Conservation (phyloP, 2,113 vertebrate genomes). For the Calyptommatus sinebrachiatus region DNA sequence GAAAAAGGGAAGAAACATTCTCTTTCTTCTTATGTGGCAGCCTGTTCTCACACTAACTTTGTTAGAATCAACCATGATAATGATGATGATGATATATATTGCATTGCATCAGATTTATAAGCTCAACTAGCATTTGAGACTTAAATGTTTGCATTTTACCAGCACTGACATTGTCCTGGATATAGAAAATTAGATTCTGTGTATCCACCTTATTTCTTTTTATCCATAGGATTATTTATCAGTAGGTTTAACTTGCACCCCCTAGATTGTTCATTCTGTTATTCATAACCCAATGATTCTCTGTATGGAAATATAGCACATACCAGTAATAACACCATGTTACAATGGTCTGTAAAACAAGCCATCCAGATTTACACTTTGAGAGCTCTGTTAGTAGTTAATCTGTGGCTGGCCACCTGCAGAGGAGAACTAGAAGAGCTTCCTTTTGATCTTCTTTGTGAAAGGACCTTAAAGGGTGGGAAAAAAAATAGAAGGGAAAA, state of each 20-base stretch:
- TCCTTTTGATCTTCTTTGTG: constrained; percentile 78
- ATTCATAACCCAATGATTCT: constrained; percentile 51
- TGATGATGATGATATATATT: neutral
- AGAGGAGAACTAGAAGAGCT: constrained; percentile 70
- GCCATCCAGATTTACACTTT: constrained; percentile 64
- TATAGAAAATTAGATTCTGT: constrained; percentile 12
- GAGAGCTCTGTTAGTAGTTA: constrained; percentile 70
- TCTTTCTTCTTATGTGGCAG: neutral
- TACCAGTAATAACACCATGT: constrained; percentile 45
- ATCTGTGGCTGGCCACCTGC: constrained; percentile 74
- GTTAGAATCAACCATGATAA: neutral
- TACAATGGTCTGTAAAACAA: constrained; percentile 62
- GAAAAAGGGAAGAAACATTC: neutral
- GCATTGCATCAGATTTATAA: neutral
- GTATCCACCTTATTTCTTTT: constrained; percentile 17
- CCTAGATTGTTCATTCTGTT: constrained; percentile 31
- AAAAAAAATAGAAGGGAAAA: constrained; percentile 69
- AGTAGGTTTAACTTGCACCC: constrained; percentile 28
- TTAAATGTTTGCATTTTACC: neutral
- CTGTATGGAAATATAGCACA: constrained; percentile 50
- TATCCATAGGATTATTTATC: constrained; percentile 21
- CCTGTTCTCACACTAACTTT: neutral
- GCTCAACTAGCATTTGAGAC: neutral
- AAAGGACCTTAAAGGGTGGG: constrained; percentile 74
- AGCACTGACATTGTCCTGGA: constrained; percentile 33